Evolutionary conservation across 1,140 invertebrate genomes (phyloP).

Genomic region (Drosophila tani): DNA sequence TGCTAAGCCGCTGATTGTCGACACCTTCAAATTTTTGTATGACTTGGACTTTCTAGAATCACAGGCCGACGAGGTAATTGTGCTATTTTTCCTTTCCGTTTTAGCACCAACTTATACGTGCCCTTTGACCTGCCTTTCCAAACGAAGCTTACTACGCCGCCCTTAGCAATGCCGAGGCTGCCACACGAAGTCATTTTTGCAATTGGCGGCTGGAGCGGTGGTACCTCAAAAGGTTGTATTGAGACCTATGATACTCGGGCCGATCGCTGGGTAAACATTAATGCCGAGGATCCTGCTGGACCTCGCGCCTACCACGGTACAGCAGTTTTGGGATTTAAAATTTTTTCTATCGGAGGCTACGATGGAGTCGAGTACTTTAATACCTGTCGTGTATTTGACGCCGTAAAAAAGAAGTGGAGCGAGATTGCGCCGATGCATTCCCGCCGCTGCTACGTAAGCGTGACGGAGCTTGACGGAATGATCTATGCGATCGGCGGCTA

Average conservation of each 20-base stretch:
- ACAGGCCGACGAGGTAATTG: conserved; percentile 85
- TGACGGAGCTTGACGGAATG: conserved; percentile 88
- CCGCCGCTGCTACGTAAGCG: conserved; percentile 88
- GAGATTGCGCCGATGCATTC: conserved; percentile 88
- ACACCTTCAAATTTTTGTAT: conserved; percentile 87
- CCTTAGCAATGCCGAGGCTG: conserved; percentile 88
- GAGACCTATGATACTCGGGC: conserved; percentile 92
- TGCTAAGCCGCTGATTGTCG: conserved; percentile 88
- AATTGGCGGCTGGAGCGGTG: conserved; percentile 93
- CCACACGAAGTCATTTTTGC: conserved; percentile 90
- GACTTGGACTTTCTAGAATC: conserved; percentile 87
- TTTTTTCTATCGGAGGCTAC: conserved; percentile 92
- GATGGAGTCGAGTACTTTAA: conserved; percentile 91
- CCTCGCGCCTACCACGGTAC: conserved; percentile 92
- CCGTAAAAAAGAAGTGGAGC: conserved; percentile 88
- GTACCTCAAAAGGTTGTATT: conserved; percentile 91
- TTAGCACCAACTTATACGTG: conserved; percentile 50
- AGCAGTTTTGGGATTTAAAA: conserved; percentile 88
- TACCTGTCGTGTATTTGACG: conserved; percentile 89
- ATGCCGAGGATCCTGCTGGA: conserved; percentile 87
- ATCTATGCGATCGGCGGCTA: conserved; percentile 96
- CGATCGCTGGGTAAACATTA: conserved; percentile 88
- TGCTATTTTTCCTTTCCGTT: conserved; percentile 2
- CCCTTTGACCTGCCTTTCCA: conserved; percentile 42
- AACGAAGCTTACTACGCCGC: conserved; percentile 86